These are phyloP conservation scores for Cosmia trapezina DNA, from an alignment of 2,888 invertebrate genomes.

Conservation along the genomic window DNA sequence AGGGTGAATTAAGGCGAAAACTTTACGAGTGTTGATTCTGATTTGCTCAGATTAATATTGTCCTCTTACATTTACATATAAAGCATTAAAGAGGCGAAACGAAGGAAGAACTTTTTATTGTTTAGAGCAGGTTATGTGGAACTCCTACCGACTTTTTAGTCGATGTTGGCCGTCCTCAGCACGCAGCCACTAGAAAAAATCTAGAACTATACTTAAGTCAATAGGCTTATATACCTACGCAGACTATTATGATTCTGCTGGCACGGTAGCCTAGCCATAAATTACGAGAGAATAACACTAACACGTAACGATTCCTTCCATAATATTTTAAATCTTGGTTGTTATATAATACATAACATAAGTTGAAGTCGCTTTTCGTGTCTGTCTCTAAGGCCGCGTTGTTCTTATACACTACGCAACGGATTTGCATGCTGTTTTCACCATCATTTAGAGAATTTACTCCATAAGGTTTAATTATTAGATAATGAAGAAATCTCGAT, in stretches of 20 bases:
- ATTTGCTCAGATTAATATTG: background rate
- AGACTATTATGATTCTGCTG: slow-evolving; percentile 6
- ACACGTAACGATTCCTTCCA: slow-evolving; percentile 30
- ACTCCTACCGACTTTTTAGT: too few relatives aligned
- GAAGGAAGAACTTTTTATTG: background rate
- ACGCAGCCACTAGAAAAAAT: background rate
- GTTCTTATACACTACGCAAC: too few relatives aligned
- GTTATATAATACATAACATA: slow-evolving; percentile 20
- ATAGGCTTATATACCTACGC: slow-evolving; percentile 1
- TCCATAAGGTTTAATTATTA: too few relatives aligned
- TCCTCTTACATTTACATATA: background rate
- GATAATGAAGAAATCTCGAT: too few relatives aligned
- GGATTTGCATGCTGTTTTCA: too few relatives aligned
- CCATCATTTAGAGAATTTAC: too few relatives aligned
- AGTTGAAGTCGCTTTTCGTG: too few relatives aligned
- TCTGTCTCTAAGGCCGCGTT: too few relatives aligned
- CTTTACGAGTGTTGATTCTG: background rate
- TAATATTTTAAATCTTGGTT: slow-evolving; percentile 35
- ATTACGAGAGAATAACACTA: slow-evolving; percentile 29
- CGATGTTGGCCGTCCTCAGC: background rate
- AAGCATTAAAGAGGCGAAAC: too few relatives aligned
- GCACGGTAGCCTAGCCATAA: slow-evolving; percentile 27
- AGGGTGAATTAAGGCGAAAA: slow-evolving; percentile 5
- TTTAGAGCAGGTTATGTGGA: background rate
- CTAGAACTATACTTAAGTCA: background rate